Percentiles rank a stretch among this genome's conserved stretches.
These are phyloP conservation scores for Cylloceria caligata DNA, from an alignment of 2,888 invertebrate genomes.

Conservation along the genomic window DNA sequence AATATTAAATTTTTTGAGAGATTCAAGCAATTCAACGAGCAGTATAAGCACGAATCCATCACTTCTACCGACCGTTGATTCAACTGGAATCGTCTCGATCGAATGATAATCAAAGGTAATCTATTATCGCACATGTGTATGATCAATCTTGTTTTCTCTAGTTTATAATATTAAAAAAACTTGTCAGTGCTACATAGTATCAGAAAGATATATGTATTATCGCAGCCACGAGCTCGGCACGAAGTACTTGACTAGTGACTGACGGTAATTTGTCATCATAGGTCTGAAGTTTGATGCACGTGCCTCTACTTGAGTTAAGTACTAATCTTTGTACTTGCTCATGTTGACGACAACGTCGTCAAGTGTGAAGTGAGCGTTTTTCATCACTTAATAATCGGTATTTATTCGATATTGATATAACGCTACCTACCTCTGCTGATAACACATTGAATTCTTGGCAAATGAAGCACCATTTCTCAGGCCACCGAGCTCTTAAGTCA, in stretches of 20 bases:
- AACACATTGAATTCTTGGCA: neutral
- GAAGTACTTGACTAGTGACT: neutral
- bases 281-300: constrained; percentile 65
- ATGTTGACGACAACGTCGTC: neutral
- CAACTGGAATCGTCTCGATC: constrained; percentile 52
- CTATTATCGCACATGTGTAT: no score
- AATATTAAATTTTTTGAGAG: no score
- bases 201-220: constrained; percentile 28
- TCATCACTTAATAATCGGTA: constrained; percentile 7
- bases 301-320: constrained; percentile 46
- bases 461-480: neutral
- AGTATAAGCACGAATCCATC: no score
- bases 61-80: constrained; percentile 59
- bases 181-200: neutral
- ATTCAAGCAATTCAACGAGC: no score
- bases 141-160: no score
- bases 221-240: constrained; percentile 36
- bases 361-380: constrained; percentile 54
- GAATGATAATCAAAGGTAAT: constrained; percentile 18
- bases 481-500: neutral
- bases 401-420: constrained; percentile 16
- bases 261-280: neutral
- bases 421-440: neutral
- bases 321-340: neutral
- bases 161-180: no score